A percentile compares a stretch with the other conserved stretches of the same genome.
Conservation (phyloP, 2,113 vertebrate species). For the Emydura subglobosa region DNA sequence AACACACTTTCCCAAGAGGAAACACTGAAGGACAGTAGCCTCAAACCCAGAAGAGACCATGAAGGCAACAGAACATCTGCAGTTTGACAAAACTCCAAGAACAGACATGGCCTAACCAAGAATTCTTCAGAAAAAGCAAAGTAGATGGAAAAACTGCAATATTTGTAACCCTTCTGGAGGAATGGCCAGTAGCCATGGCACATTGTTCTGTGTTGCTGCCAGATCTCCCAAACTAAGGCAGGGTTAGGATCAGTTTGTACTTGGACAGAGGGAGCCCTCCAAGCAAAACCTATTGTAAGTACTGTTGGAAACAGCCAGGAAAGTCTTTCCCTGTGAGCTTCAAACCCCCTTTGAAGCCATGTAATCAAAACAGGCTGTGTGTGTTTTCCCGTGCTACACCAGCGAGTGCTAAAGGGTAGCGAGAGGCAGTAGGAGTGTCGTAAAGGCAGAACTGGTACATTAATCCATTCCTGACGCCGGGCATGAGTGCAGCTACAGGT, state of each 20-base stretch:
- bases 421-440: no score
- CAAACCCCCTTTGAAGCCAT: background rate
- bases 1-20: background rate
- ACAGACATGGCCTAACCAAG: background rate
- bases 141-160: background rate
- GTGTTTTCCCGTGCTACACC: no score
- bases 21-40: background rate
- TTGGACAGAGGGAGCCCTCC: background rate
- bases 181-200: background rate
- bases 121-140: background rate
- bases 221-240: background rate
- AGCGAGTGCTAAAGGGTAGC: no score
- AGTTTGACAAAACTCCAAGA: background rate
- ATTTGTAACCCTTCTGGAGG: background rate
- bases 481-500: no score
- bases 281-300: background rate
- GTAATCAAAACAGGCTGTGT: no score
- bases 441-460: no score
- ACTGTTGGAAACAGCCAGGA: background rate
- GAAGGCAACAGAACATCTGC: background rate
- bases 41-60: background rate
- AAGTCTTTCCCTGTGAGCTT: background rate
- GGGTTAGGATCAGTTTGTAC: no score
- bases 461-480: no score
- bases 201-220: background rate